phyloP scores from a whole-genome alignment of 2,797 vertebrate species.

The Karalla daura region DNA sequence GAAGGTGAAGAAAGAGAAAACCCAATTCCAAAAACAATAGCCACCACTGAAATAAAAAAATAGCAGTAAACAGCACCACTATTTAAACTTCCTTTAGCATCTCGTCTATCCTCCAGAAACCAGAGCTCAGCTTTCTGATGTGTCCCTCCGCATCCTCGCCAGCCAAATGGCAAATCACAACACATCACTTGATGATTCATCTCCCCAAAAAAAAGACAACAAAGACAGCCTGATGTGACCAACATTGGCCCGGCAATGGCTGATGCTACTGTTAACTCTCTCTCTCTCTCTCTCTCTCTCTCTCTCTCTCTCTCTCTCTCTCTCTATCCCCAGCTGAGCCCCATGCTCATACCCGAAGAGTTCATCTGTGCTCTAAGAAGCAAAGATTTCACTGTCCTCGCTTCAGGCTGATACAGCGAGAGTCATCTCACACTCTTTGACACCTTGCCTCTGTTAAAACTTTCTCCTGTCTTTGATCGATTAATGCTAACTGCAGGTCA shows the following conservation, averaged over 20 bases:
- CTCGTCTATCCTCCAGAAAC: not conserved
- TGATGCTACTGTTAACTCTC: slow-evolving; percentile 22
- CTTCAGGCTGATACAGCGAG: not conserved
- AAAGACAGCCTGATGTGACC: slow-evolving; percentile 32
- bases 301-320: slow-evolving; percentile 11
- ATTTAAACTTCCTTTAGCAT: not conserved
- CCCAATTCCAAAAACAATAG: too few relatives aligned
- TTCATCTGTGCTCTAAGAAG: slow-evolving; percentile 6
- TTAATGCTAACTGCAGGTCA: not conserved
- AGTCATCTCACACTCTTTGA: not conserved
- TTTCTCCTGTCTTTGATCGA: not conserved
- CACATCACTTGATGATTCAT: slow-evolving; percentile 55
- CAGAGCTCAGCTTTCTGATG: slow-evolving; percentile 14
- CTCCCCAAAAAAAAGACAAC: slow-evolving; percentile 32
- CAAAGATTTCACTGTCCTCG: slow-evolving; percentile 6
- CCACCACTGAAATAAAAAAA: too few relatives aligned
- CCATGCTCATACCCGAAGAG: slow-evolving; percentile 16
- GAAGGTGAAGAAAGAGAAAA: too few relatives aligned
- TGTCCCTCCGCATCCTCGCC: slow-evolving; percentile 5
- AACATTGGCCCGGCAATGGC: slow-evolving; percentile 50
- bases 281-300: slow-evolving; percentile 9
- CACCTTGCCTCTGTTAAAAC: not conserved
- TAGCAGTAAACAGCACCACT: too few relatives aligned
- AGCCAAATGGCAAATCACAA: slow-evolving; percentile 25
- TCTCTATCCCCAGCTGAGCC: slow-evolving; percentile 43